A percentile compares a stretch with the other conserved stretches of the same genome.
These are phyloP conservation scores for Sciurus carolinensis DNA, from an alignment of 2,797 vertebrate genomes.

Conservation along the genomic window DNA sequence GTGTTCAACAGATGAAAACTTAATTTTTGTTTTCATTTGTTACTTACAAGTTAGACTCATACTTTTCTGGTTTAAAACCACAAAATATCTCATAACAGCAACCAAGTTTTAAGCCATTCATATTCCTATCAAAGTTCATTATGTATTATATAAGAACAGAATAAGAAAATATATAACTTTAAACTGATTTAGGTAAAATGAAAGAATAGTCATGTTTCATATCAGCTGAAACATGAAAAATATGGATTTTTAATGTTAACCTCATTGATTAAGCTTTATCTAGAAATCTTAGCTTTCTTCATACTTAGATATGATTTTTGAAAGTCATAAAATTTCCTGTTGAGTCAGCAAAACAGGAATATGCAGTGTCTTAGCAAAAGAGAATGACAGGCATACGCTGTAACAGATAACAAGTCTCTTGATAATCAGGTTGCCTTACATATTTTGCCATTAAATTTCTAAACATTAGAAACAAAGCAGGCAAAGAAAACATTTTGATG, in stretches of 20 bases:
- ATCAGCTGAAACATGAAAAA: neutral
- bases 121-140: neutral
- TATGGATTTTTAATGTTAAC: neutral
- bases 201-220: constrained; percentile 21
- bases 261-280: neutral
- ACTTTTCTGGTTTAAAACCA: neutral
- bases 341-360: neutral
- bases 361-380: neutral
- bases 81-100: neutral
- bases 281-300: constrained; percentile 15
- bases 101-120: neutral
- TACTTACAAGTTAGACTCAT: neutral
- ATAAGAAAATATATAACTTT: neutral
- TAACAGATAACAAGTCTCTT: neutral
- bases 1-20: neutral
- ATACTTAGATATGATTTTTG: neutral
- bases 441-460: constrained; percentile 33
- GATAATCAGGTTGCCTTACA: neutral
- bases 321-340: neutral
- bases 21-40: neutral
- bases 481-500: neutral
- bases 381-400: neutral
- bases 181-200: neutral
- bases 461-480: constrained; percentile 18
- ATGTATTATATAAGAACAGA: neutral